Base-by-base conservation (phyloP, 2,888 invertebrate genomes). In the Diplolepis rosae region DNA sequence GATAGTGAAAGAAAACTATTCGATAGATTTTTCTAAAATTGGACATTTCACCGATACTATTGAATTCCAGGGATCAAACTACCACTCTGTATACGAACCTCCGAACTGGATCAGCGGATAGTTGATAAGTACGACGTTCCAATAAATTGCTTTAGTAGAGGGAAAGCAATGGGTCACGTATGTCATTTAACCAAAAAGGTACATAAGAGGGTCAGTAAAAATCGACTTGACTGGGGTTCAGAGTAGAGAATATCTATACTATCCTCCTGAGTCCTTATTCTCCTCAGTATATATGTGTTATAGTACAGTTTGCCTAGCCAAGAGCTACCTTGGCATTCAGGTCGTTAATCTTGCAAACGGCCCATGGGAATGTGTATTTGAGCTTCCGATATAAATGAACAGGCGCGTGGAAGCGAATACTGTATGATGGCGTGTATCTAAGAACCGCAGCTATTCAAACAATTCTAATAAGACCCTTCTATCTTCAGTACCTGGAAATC, bases 351-450 rank as follows among this genome's bases (percentile, higher is more conserved):
- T 70, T 39, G 54, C 52, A 67, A 24, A 61, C 39, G 61, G 61
- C 61, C 39, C 61, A 27, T 42, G 54, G 70, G 52, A 70, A 70
- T 70, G 70, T 67, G 52, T 69, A 69, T 69, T 69, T 69, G 69
- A 42, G 50, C 35, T 65, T 32, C 35, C 69, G 65, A 69, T 69
- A 69, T 69, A 69, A 45, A 65, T 27, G 65, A 66, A 45, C 35
- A 48, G 30, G 15, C 28, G 65, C 30, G 48, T 32, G 66, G 18
- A 32, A 32, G 66, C 24, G 30, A 35, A 48, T 22, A 48, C 27
- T 61, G 27, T 61, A 27, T 27, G 61, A 39, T 7, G 28, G 28
- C 24, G 39, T 61, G 61, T 42, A 61, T 35, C 61, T 39, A 61
- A 61, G 61, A 22, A 61, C 61, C 61, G 35, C 5, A 39, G 35